These are phyloP conservation scores for Vicugna pacos DNA, from an alignment of 2,113 vertebrate genomes.

Conservation along the genomic window DNA sequence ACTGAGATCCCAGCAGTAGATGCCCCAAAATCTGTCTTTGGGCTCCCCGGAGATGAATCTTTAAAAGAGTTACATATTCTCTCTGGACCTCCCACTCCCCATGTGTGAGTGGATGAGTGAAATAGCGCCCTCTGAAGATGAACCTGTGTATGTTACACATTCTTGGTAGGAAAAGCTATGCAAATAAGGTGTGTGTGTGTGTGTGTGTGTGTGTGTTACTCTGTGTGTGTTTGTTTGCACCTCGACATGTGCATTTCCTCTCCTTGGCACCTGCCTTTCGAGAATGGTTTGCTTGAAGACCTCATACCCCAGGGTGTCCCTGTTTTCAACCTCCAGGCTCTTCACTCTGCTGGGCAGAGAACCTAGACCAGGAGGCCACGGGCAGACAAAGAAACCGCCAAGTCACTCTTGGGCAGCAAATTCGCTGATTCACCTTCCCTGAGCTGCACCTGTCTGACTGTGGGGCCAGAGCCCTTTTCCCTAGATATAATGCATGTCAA, in stretches of 20 bases:
- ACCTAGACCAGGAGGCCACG: background rate
- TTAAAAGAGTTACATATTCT: background rate
- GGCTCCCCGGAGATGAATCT: background rate
- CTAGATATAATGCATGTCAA: background rate
- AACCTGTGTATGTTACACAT: background rate
- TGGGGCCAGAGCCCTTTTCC: background rate
- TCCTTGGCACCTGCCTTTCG: background rate
- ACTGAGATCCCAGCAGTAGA: background rate
- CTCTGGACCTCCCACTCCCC: background rate
- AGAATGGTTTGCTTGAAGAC: background rate
- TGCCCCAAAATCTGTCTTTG: background rate
- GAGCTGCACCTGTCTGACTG: background rate
- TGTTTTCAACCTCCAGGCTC: background rate
- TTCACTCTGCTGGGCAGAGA: background rate
- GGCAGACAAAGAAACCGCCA: background rate
- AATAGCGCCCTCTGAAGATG: background rate
- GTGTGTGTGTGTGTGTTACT: background rate
- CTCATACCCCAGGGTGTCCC: background rate
- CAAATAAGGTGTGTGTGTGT: background rate
- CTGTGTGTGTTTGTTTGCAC: background rate
- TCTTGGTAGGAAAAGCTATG: background rate
- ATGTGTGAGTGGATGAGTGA: background rate
- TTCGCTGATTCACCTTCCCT: background rate
- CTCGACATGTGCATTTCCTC: background rate
- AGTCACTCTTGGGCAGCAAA: background rate